phyloP scores from a whole-genome alignment of 2,888 invertebrate species.

The Exephanes ischioxanthus region DNA sequence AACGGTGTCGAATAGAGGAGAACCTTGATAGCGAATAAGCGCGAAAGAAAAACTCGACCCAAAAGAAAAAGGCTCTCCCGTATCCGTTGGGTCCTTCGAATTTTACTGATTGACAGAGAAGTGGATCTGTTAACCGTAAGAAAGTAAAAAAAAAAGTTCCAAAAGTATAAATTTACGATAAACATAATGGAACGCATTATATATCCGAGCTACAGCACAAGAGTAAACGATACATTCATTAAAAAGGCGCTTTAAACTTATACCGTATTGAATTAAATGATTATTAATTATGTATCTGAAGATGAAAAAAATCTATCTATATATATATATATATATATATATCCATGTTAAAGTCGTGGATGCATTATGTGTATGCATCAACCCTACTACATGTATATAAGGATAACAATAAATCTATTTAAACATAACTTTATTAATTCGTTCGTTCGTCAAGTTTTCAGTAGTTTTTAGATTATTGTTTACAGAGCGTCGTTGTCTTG shows the following conservation, averaged over 20 bases:
- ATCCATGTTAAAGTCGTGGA: slow-evolving; percentile 74
- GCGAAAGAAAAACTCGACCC: slow-evolving; percentile 9
- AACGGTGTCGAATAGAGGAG: slow-evolving; percentile 23
- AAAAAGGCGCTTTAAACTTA: slow-evolving; percentile 12
- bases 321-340: slow-evolving; percentile 70
- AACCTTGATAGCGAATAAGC: background rate
- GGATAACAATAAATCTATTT: slow-evolving; percentile 72
- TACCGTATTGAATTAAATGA: slow-evolving; percentile 26
- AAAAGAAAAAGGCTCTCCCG: slow-evolving; percentile 27
- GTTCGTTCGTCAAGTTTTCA: slow-evolving; percentile 13
- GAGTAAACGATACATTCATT: slow-evolving; percentile 16
- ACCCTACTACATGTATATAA: slow-evolving; percentile 66
- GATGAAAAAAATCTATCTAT: slow-evolving; percentile 69
- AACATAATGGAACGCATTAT: background rate
- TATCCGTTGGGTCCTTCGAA: slow-evolving; percentile 25
- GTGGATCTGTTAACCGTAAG: background rate
- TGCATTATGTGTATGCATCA: slow-evolving; percentile 71
- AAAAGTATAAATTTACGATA: slow-evolving; percentile 5
- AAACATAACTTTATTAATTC: slow-evolving; percentile 62
- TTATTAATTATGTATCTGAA: slow-evolving; percentile 36
- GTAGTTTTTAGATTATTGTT: background rate
- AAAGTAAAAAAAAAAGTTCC: slow-evolving; percentile 8
- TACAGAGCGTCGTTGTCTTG: background rate
- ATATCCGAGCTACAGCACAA: slow-evolving; percentile 37
- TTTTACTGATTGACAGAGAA: background rate